Evolutionary conservation across 2,113 vertebrate genomes (phyloP), one percentile per base, ranked within the genome.

Genomic region (Calypte anna): DNA sequence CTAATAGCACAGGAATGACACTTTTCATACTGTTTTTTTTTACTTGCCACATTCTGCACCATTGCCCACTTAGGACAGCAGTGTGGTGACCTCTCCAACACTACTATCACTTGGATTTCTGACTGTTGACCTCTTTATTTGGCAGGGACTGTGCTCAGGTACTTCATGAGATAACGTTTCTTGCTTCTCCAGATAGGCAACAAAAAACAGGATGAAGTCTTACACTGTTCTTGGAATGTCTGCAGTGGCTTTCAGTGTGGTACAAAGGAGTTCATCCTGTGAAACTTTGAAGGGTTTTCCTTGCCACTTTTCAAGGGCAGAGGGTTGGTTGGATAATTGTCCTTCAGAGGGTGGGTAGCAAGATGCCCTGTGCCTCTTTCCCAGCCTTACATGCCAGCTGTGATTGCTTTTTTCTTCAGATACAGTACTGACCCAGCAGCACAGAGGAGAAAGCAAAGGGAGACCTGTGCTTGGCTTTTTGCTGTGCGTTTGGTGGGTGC

Each of bases 1-100:
- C 7, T 25, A 4, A 4, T 13, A 31, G 50, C 69, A 30, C 28
- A 54, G 82, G 44, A 85, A 40, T 16, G 50, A 23, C 40, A 4
- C 54, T 78, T 66, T 12, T 6, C 20, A 22, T 50, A 7, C 25
- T 36, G 40, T 11, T 18, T 24, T 66, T 28, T 62, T 27, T 21
- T 75, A 22, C n/a, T 3, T 44, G 46, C 72, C 21, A 1, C 4
- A 6, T 69, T 58, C 33, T 44, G 25, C 64, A 3, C 44, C 11
- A 4, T 31, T 86, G n/a, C 40, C 16, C 0, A 0, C 40, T 79
- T 50, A 28, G 15, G 44, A 5, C 0, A 1, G 28, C 70, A 30
- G 15, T 7, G 59, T 0, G 0, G 63, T 69, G n/a, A 62, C 81
- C 54, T 23, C 58, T 24, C 21, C 13, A 12, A 20, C 30, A 15